Percentiles rank a stretch among this genome's conserved stretches.
phyloP scores from a whole-genome alignment of 2,888 invertebrate species.

The Limnephilus auricula region DNA sequence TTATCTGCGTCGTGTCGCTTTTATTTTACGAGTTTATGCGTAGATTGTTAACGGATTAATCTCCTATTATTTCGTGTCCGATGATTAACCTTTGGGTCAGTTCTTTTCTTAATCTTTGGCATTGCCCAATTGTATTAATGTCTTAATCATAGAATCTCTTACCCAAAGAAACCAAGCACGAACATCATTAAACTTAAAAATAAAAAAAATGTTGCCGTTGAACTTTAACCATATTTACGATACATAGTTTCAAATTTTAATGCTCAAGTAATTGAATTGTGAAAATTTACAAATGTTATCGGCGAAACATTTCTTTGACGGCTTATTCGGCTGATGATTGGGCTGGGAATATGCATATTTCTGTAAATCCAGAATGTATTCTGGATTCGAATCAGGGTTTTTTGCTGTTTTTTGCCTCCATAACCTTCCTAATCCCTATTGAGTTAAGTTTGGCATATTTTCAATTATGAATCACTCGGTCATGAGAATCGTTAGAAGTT shows the following conservation, averaged over 20 bases:
- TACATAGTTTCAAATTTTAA: neutral
- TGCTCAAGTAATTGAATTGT: neutral
- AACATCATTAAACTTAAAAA: neutral
- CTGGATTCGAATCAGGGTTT: too few species aligned
- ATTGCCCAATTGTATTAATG: constrained; percentile 24
- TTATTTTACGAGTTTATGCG: neutral
- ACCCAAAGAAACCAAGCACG: neutral
- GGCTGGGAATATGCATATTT: neutral
- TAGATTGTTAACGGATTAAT: constrained; percentile 23
- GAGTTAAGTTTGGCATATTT: neutral
- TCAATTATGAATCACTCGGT: neutral
- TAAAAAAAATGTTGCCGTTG: neutral
- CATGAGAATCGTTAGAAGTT: neutral
- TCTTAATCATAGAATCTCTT: constrained; percentile 10
- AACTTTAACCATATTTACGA: constrained; percentile 19
- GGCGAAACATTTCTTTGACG: neutral
- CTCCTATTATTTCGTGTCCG: constrained; percentile 5
- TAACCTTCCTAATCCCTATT: too few species aligned
- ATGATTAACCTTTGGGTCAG: constrained; percentile 18
- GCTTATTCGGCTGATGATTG: neutral
- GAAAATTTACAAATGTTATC: neutral
- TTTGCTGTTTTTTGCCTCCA: too few species aligned
- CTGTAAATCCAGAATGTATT: neutral
- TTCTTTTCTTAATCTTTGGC: constrained; percentile 2
- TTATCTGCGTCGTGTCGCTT: neutral